A percentile compares a stretch with the other conserved stretches of the same genome.
Conservation (phyloP, 2,113 vertebrate species). For the Urocitellus parryii region DNA sequence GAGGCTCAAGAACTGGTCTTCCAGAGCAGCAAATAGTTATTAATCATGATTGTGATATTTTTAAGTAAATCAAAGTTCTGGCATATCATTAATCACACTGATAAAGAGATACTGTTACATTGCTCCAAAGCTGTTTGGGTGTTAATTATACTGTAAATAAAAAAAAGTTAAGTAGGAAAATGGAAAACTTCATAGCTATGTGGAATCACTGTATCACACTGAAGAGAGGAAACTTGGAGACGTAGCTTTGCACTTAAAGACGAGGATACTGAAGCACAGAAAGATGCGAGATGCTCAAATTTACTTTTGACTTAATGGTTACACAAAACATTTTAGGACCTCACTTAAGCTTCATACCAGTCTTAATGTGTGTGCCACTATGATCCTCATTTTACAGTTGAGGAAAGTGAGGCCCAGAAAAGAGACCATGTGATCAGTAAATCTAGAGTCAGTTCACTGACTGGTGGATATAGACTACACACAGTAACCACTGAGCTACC, state of each 20-base stretch:
- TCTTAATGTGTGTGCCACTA: background rate
- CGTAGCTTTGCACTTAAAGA: background rate
- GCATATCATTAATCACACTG: background rate
- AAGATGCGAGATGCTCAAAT: background rate
- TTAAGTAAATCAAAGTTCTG: background rate
- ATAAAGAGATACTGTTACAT: background rate
- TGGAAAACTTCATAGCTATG: background rate
- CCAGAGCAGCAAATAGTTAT: background rate
- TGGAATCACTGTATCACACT: background rate
- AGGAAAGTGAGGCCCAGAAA: background rate
- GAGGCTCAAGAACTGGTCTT: background rate
- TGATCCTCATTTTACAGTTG: background rate
- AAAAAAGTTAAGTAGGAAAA: background rate
- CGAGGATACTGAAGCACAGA: background rate
- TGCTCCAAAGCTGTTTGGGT: background rate
- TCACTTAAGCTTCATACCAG: background rate
- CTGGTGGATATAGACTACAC: background rate
- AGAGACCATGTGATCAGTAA: background rate
- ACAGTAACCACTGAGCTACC: accelerated
- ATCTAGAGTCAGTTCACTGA: background rate
- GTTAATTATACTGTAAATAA: background rate
- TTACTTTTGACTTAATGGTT: constrained; percentile 31
- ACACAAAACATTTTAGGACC: background rate
- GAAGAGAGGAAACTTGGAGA: background rate
- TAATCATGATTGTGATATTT: constrained; percentile 26